Base-by-base conservation (phyloP, 1,140 invertebrate genomes). In the Latrodectus geometricus region DNA sequence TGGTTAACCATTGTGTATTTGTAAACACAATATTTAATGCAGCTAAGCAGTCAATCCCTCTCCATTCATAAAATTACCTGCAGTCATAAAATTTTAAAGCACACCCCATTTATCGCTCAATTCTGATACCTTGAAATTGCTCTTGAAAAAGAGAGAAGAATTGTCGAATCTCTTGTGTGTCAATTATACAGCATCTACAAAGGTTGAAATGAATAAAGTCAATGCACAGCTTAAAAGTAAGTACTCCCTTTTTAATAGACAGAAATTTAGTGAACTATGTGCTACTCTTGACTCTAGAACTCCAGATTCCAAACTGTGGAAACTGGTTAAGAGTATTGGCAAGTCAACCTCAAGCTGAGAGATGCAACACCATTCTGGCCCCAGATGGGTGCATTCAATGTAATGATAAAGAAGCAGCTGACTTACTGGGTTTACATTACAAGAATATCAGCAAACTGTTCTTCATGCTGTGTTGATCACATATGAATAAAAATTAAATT, bases 221-320 rank as follows among this genome's bases (percentile, higher is more conserved):
- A 65, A 65, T 65, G 75, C 75, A 65, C 5, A 65, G 56, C 0
- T 77, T 77, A 77, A 77, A 66, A 4, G 75, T 8, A 21, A 69
- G 66, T 69, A 69, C n/a, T 9, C 66, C 66, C 66, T 69, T 69
- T n/a, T 21, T 11, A 69, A 69, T 8, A 69, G 66, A 17, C 15
- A 69, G 66, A 69, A 17, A 11, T 69, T 8, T 8, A 69, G 20
- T 17, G 66, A 65, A 65, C 15, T 77, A 49, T 61, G 75, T 17
- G 11, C 11, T 23, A 77, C 8, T 77, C 17, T 77, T 77, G 75
- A 77, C 75, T 61, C 52, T 35, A 77, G 56, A 77, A 48, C 75
- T 9, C 20, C 52, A 9, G 35, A 65, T 20, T 61, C n/a, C n/a
- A n/a, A n/a, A n/a, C n/a, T n/a, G n/a, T n/a, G n/a, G n/a, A n/a